Evolutionary conservation across 1,140 invertebrate species (phyloP), one percentile per base, ranked within the genome.

Genomic region (Listronotus oregonensis): DNA sequence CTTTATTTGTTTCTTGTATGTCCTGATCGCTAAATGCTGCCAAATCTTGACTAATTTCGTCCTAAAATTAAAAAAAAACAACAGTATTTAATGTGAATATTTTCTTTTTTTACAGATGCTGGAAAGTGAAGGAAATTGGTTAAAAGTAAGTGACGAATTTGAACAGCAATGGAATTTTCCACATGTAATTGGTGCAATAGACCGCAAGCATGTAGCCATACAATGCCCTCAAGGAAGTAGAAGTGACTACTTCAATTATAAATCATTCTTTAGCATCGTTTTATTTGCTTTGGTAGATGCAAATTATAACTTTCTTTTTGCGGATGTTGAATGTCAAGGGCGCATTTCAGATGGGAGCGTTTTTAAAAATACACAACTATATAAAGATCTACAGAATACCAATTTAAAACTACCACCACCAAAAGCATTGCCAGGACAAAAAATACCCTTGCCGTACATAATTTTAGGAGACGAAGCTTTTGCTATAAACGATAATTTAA

Each of bases 391-490:
- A 32, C 17, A 61, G 40, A 39, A 55, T 11, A 62, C 62, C 21
- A 44, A 8, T 17, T 49, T 51, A 56, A 11, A 55, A 7, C 14
- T 67, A 42, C 59, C 39, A 0, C 8, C 8, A 18, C 1, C 0
- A 8, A 11, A 10, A n/a, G 18, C 18, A n/a, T 42, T 57, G 31
- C 18, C 18, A 7, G 62, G 54, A n/a, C 17, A 37, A 44, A n/a
- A 32, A 8, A 31, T 39, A 49, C 34, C 31, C 3, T 15, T 67
- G 8, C 59, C 65, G 1, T 62, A 56, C 18, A 8, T 61, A 40
- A 44, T 85, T 72, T 66, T 84, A 21, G 82, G 74, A 10, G 82
- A 85, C 73, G 80, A 82, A 57, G 82, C 80, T 49, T 85, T 85
- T 76, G 70, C 80, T 51, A 52, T 83, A 42, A 66, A 63, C 44